These are phyloP conservation scores for Aphis gossypii DNA, from an alignment of 1,140 invertebrate species.

Conservation along the genomic window DNA sequence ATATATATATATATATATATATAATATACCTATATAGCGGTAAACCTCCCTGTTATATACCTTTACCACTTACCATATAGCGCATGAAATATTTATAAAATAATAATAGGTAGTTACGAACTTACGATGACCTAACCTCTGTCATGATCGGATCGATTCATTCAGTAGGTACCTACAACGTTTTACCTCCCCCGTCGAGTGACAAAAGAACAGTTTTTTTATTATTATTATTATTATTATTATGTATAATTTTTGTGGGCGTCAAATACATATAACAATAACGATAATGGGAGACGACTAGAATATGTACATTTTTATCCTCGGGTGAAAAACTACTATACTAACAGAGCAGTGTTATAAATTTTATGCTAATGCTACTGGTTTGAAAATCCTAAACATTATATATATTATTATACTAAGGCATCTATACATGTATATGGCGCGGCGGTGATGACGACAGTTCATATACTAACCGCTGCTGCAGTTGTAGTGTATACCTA, in stretches of 20 bases:
- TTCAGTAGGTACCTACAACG: neutral
- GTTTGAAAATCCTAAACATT: conserved; percentile 20
- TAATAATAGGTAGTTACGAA: conserved; percentile 22
- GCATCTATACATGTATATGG: neutral
- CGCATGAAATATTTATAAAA: conserved; percentile 49
- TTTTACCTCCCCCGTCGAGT: conserved; percentile 19
- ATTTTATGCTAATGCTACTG: conserved; percentile 53
- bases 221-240: neutral
- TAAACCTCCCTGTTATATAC: neutral
- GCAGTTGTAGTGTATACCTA: neutral
- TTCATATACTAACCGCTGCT: conserved; percentile 5
- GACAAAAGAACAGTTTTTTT: conserved; percentile 28
- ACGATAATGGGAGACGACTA: conserved; percentile 14
- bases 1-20: neutral
- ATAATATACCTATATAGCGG: neutral
- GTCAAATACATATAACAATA: neutral
- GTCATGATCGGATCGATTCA: neutral
- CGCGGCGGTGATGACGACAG: conserved; percentile 3
- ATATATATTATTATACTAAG: neutral
- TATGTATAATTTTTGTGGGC: conserved; percentile 29
- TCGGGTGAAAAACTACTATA: conserved; percentile 31
- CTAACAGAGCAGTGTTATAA: neutral
- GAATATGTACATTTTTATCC: conserved; percentile 11
- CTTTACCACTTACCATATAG: neutral
- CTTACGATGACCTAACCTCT: conserved; percentile 22